Base-by-base conservation (phyloP, 2,113 vertebrate species). In the Ptilorrhoa leucosticta region DNA sequence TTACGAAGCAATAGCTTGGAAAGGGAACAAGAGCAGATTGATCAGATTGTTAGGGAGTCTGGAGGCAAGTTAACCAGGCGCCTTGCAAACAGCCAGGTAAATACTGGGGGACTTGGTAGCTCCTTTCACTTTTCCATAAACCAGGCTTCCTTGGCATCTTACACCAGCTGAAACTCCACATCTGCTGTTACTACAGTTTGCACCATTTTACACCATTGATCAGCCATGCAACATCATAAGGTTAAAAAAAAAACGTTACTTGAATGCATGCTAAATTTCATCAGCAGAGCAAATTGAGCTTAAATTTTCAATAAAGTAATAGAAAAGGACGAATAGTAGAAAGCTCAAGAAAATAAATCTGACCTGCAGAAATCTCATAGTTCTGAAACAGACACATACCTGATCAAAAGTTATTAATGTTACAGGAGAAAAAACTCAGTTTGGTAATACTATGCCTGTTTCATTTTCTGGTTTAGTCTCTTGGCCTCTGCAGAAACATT, bases 31-130 rank as follows among this genome's bases (percentile, higher is more conserved):
- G 98, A 99, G 94, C 98, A 99, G 98, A 98, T 99, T 39, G 98
- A 98, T 94, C 99, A 98, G 42, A 97, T 99, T 30, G 98, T 99
- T 7, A 97, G 94, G 68, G 99, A 99, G 66, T 99, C 99, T 2
- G 98, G 98, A 57, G 99, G 99, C 15, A 99, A 99, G 96, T 97
- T 99, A 93, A 99, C 99, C 40, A 98, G 98, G 92, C 96, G 99
- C 82, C 97, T 97, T 75, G 97, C 98, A 30, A 98, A 99, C 71
- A 98, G 98, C 93, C 98, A 99, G 98, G 99, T 99, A 81, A 97
- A 88, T 6, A 7, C 13, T 21, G 12, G 9, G 18, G 14, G 9
- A 2, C 57, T 20, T 31, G 40, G 16, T 19, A 54, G 35, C n/a
- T 45, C 71, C 30, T 45, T 42, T 65, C 35, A 37, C 53, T 61